These are phyloP conservation scores for Matsumyia berberina DNA, from an alignment of 2,888 invertebrate genomes.

Conservation along the genomic window DNA sequence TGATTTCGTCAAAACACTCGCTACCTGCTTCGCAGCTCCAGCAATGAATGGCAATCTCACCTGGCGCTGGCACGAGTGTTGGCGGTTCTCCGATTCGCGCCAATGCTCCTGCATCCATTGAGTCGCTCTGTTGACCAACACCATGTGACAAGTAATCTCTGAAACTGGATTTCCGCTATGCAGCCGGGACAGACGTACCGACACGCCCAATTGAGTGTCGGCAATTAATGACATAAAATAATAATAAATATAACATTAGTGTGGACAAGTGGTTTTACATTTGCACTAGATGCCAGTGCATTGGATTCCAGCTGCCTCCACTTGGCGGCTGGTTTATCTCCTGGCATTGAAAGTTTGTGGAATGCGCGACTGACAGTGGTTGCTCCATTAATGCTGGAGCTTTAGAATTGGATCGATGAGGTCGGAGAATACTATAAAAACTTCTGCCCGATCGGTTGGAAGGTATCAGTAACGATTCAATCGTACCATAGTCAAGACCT, in stretches of 20 bases:
- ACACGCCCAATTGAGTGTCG: conserved; percentile 60
- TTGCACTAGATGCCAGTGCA: not conserved
- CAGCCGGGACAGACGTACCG: not conserved
- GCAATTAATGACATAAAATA: conserved; percentile 57
- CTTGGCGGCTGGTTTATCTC: not conserved
- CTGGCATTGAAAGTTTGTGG: conserved; percentile 52
- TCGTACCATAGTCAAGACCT: conserved; percentile 78
- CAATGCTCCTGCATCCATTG: conserved; percentile 6
- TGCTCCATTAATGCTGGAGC: not conserved
- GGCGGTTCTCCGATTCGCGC: conserved; percentile 14
- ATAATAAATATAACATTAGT: conserved; percentile 42
- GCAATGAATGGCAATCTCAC: conserved; percentile 5
- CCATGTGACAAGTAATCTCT: no score
- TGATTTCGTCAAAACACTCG: conserved; percentile 47
- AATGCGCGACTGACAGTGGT: conserved; percentile 29
- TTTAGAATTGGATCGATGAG: conserved; percentile 2
- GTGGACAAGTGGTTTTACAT: conserved; percentile 46
- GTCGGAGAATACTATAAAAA: conserved; percentile 42
- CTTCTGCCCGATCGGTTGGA: not conserved
- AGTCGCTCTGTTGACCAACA: no score
- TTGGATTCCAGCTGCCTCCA: conserved; percentile 1
- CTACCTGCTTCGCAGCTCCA: conserved; percentile 27
- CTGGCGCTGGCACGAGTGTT: conserved; percentile 15
- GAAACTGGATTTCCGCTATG: not conserved
- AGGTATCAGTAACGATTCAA: conserved; percentile 81